These are phyloP conservation scores for Pelobates cultripes DNA, from an alignment of 2,797 vertebrate genomes.

Conservation along the genomic window DNA sequence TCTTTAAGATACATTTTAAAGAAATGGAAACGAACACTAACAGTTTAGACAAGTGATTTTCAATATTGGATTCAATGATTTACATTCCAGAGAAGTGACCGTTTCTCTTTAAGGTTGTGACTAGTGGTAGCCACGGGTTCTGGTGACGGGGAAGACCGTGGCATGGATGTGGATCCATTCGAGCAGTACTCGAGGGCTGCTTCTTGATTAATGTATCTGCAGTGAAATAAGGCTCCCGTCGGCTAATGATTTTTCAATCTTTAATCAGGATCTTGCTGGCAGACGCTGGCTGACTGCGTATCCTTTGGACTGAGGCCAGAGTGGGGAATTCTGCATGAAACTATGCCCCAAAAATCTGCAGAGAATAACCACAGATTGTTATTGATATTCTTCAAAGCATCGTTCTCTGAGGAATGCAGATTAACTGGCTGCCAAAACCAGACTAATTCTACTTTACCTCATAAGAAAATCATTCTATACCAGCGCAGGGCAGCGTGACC, in stretches of 20 bases:
- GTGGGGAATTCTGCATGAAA: slow-evolving; percentile 15
- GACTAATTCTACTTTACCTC: not conserved
- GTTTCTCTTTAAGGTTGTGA: too few relatives aligned
- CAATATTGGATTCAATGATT: too few relatives aligned
- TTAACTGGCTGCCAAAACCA: slow-evolving; percentile 37
- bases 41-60: too few relatives aligned
- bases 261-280: slow-evolving; percentile 66
- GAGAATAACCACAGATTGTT: slow-evolving; percentile 15
- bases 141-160: too few relatives aligned
- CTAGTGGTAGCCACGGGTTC: too few relatives aligned
- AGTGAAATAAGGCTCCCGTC: not conserved
- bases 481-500: not conserved
- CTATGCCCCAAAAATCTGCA: not conserved
- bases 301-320: slow-evolving; percentile 67
- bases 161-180: too few relatives aligned
- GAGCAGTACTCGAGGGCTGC: too few relatives aligned
- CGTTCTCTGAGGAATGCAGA: slow-evolving; percentile 37
- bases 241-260: slow-evolving; percentile 70
- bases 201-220: slow-evolving; percentile 65
- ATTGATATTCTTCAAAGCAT: slow-evolving; percentile 41
- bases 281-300: slow-evolving; percentile 66
- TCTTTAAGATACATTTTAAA: too few relatives aligned
- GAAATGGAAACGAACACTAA: too few relatives aligned
- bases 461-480: slow-evolving; percentile 22
- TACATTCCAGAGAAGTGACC: too few relatives aligned